A percentile compares a stretch with the other conserved stretches of the same genome.
Evolutionary conservation across 2,113 vertebrate species (phyloP).

Genomic region (Nyctibius bracteatus): DNA sequence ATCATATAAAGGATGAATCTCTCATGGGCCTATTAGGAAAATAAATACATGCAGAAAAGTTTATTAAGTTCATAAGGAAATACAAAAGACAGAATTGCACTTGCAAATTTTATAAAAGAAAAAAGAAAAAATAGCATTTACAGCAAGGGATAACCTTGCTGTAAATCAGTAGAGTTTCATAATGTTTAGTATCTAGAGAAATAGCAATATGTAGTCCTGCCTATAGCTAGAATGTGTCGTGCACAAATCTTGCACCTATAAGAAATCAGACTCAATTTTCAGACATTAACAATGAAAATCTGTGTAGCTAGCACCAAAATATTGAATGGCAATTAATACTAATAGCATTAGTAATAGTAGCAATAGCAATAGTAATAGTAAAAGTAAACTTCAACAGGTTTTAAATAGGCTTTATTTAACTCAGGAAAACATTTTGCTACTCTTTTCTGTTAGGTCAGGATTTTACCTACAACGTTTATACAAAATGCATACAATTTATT

Average conservation of each 20-base stretch:
- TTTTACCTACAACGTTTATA: not conserved
- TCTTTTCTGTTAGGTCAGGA: not conserved
- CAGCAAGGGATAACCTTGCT: not conserved
- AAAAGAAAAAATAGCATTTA: not conserved
- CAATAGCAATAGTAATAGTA: not conserved
- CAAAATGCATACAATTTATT: not conserved
- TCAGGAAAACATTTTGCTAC: not conserved
- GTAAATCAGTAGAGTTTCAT: not conserved
- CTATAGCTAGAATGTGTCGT: not conserved
- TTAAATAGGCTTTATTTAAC: not conserved
- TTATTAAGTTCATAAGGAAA: not conserved
- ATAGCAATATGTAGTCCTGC: not conserved
- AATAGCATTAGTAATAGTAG: not conserved
- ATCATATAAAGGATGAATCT: not conserved
- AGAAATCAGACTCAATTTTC: not conserved
- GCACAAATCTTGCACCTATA: not conserved
- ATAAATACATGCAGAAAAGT: not conserved
- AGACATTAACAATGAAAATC: not conserved
- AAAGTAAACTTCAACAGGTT: not conserved
- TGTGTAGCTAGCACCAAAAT: not conserved
- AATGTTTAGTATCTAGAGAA: not conserved
- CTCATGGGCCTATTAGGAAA: not conserved
- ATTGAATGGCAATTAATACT: not conserved
- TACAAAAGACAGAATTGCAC: not conserved
- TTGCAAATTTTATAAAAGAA: not conserved